A percentile compares a stretch with the other conserved stretches of the same genome.
phyloP scores from a whole-genome alignment of 2,888 invertebrate species.

The Drosophila niveifrons region DNA sequence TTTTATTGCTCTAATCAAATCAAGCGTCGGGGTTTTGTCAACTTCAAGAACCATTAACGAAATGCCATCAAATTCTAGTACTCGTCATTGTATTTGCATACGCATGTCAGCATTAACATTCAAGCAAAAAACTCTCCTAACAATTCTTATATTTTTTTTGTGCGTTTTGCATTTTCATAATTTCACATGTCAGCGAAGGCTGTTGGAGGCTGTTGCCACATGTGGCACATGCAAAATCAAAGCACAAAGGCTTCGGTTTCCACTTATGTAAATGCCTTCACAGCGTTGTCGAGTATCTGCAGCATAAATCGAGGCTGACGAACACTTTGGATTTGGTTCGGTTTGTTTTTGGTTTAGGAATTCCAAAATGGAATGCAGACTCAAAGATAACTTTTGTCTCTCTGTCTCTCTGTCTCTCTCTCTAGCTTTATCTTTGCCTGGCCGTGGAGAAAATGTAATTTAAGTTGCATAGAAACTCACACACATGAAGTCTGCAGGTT shows the following conservation, averaged over 20 bases:
- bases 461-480: conserved; percentile 54
- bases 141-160: not conserved
- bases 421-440: conserved; percentile 12
- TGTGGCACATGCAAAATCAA: conserved; percentile 44
- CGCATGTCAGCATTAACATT: conserved; percentile 40
- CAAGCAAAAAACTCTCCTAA: not conserved
- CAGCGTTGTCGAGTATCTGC: conserved; percentile 23
- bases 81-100: conserved; percentile 52
- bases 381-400: conserved; percentile 24
- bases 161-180: conserved; percentile 67
- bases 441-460: conserved; percentile 53
- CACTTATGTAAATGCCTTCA: conserved; percentile 62
- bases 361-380: conserved; percentile 22
- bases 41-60: conserved; percentile 52
- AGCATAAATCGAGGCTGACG: conserved; percentile 26
- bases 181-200: conserved; percentile 38
- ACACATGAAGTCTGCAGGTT: conserved; percentile 2
- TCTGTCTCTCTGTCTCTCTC: not conserved
- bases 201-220: conserved; percentile 29
- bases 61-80: conserved; percentile 39
- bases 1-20: conserved; percentile 58
- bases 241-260: conserved; percentile 38
- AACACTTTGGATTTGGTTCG: not conserved
- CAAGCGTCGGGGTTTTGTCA: conserved; percentile 27
- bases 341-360: conserved; percentile 3